Percentiles rank a stretch among this genome's conserved stretches.
phyloP scores from a whole-genome alignment of 2,888 invertebrate genomes.

The Junonia oenone region DNA sequence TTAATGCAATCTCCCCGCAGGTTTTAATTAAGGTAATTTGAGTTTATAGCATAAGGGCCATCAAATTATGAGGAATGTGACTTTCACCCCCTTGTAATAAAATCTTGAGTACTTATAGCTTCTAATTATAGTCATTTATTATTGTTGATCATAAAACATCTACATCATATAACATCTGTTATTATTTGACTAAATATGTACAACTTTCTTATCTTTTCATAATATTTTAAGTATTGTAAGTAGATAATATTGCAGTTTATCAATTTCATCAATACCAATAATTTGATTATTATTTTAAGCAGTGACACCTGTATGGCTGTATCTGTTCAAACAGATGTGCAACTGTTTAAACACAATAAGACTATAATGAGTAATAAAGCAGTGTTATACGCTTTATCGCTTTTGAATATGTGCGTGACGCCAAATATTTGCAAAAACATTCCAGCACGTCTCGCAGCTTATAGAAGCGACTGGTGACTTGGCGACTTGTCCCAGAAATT shows the following conservation, averaged over 20 bases:
- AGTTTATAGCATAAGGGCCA: conserved; percentile 17
- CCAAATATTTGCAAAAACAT: conserved; percentile 3
- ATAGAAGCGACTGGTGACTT: neutral
- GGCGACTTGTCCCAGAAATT: neutral
- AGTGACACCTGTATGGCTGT: neutral
- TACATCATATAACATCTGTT: neutral
- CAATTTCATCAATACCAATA: too few species aligned
- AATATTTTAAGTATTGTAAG: too few species aligned
- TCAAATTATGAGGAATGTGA: conserved; percentile 5
- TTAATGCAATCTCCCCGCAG: conserved; percentile 6
- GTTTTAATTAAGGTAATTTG: conserved; percentile 21
- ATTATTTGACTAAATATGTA: too few species aligned
- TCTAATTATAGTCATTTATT: neutral
- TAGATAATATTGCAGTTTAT: too few species aligned
- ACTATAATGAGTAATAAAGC: conserved; percentile 7
- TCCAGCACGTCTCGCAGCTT: neutral
- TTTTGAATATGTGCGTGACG: neutral
- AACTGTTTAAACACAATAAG: conserved; percentile 14
- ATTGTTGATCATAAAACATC: neutral
- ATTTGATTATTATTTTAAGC: neutral
- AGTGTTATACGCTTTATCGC: neutral
- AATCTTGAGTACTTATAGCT: conserved; percentile 2
- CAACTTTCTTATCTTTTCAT: too few species aligned
- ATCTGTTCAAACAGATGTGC: neutral
- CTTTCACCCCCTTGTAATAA: conserved; percentile 1